These are phyloP conservation scores for Pecten maximus DNA, from an alignment of 2,888 invertebrate species.

Conservation along the genomic window DNA sequence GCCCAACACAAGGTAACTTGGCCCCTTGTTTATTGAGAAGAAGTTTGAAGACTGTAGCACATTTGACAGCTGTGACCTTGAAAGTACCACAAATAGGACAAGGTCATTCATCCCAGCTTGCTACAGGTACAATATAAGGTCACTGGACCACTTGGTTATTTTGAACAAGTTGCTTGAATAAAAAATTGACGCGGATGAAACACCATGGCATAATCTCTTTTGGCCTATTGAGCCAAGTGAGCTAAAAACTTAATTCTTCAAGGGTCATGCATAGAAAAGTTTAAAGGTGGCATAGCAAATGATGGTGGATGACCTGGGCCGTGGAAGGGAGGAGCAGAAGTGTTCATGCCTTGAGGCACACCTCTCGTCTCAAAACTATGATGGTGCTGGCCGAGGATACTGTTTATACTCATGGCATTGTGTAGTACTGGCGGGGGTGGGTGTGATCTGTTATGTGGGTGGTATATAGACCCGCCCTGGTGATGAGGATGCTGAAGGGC, in stretches of 20 bases:
- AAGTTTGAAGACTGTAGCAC: too few species aligned
- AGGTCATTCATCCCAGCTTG: too few species aligned
- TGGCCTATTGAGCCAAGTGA: too few species aligned
- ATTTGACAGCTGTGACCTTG: too few species aligned
- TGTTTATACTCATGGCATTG: slow-evolving; percentile 80
- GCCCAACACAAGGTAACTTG: too few species aligned
- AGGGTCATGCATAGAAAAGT: slow-evolving; percentile 80
- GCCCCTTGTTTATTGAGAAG: too few species aligned
- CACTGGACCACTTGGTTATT: too few species aligned
- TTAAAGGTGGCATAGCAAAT: slow-evolving; percentile 80
- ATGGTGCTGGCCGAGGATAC: slow-evolving; percentile 80
- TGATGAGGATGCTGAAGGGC: slow-evolving; percentile 76
- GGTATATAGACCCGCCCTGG: slow-evolving; percentile 71
- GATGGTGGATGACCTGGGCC: slow-evolving; percentile 77
- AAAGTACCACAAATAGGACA: too few species aligned
- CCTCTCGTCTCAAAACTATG: slow-evolving; percentile 79
- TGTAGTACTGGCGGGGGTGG: slow-evolving; percentile 76
- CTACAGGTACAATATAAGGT: too few species aligned
- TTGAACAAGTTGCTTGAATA: too few species aligned
- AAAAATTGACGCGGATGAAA: too few species aligned
- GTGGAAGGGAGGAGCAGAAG: slow-evolving; percentile 78
- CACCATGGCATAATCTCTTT: too few species aligned
- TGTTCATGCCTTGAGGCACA: slow-evolving; percentile 74
- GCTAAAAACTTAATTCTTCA: slow-evolving; percentile 45
- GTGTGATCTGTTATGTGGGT: slow-evolving; percentile 74